Evolutionary conservation across 1,140 invertebrate species (phyloP).

Genomic region (Meteorus sp.): DNA sequence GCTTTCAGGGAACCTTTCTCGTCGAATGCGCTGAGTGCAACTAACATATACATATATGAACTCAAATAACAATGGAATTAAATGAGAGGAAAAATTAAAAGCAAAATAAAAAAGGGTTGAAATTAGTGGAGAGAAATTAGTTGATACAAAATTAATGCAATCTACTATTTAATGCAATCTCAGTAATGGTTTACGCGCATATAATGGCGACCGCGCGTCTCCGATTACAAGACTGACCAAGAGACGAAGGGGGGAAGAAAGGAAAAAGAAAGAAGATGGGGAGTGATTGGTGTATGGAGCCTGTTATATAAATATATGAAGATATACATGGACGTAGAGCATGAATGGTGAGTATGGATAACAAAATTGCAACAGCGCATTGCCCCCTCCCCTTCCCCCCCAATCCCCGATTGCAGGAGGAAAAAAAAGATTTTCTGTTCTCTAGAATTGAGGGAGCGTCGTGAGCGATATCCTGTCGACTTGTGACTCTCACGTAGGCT

Average conservation of each 20-base stretch:
- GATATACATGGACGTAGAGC: slow-evolving; percentile 35
- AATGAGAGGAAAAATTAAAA: too few species aligned
- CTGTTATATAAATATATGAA: too few species aligned
- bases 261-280: too few species aligned
- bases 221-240: slow-evolving; percentile 35
- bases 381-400: slow-evolving; percentile 42
- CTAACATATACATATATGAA: too few species aligned
- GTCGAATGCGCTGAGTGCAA: too few species aligned
- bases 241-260: slow-evolving; percentile 26
- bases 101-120: too few species aligned
- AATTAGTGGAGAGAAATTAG: slow-evolving; percentile 7
- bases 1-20: too few species aligned
- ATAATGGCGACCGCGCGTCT: slow-evolving; percentile 45
- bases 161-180: too few species aligned
- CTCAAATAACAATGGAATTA: too few species aligned
- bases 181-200: too few species aligned
- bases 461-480: slow-evolving; percentile 50
- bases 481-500: slow-evolving; percentile 30
- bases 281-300: too few species aligned
- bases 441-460: slow-evolving; percentile 42
- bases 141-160: too few species aligned
- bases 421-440: neutral
- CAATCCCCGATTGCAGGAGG: slow-evolving; percentile 31
- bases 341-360: slow-evolving; percentile 52
- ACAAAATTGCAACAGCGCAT: slow-evolving; percentile 52